A percentile compares a stretch with the other conserved stretches of the same genome.
phyloP scores from a whole-genome alignment of 2,113 vertebrate species.

The Clinocottus analis region DNA sequence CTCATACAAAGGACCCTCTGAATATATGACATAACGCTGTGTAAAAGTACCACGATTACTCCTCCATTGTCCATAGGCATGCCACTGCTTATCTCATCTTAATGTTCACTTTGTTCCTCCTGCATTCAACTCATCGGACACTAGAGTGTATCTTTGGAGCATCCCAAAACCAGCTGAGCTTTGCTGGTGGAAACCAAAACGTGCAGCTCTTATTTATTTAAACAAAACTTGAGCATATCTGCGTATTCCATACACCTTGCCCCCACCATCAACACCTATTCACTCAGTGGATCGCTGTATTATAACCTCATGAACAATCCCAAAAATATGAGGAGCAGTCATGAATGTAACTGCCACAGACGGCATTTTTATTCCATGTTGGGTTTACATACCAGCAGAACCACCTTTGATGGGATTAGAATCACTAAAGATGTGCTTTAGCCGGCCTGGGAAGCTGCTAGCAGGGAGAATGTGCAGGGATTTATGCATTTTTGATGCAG shows the following conservation, averaged over 20 bases:
- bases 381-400: slow-evolving; percentile 72
- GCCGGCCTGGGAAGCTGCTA: slow-evolving; percentile 67
- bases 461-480: slow-evolving; percentile 76
- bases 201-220: not conserved
- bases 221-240: slow-evolving; percentile 2
- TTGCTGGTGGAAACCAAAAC: slow-evolving; percentile 29
- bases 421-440: slow-evolving; percentile 73
- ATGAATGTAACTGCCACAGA: slow-evolving; percentile 49
- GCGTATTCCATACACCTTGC: not conserved
- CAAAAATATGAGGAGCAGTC: slow-evolving; percentile 7
- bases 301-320: slow-evolving; percentile 18
- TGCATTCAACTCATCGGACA: slow-evolving; percentile 21
- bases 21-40: slow-evolving; percentile 1
- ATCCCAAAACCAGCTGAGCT: slow-evolving; percentile 21
- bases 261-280: not conserved
- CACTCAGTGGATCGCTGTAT: slow-evolving; percentile 4
- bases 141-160: slow-evolving; percentile 14
- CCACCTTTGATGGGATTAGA: slow-evolving; percentile 79
- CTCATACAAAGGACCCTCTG: slow-evolving; percentile 14
- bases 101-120: slow-evolving; percentile 29
- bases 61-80: slow-evolving; percentile 38
- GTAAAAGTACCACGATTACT: slow-evolving; percentile 25
- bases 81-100: slow-evolving; percentile 52
- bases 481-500: slow-evolving; percentile 84
- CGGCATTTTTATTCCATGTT: slow-evolving; percentile 55